Base-by-base conservation (phyloP, 1,140 invertebrate species). In the Heliconius hermathena region DNA sequence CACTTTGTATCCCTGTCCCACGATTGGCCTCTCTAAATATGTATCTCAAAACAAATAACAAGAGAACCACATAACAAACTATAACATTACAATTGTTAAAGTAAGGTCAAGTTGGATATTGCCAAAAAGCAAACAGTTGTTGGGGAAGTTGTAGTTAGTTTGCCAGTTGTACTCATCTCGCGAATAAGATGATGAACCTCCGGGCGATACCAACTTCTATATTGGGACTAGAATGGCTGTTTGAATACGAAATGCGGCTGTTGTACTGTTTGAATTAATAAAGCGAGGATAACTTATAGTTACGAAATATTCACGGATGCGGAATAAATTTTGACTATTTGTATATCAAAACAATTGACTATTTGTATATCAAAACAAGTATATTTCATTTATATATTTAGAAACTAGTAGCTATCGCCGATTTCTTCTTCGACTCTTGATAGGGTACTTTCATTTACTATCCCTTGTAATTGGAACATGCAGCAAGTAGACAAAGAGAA, bases 121-220 rank as follows among this genome's bases (percentile, higher is more conserved):
- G 87, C 71, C 79, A 84, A 73, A 80, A 81, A 78, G 81, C 84
- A 87, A 87, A 90, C 84, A 88, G 86, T 83, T 84, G 83, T 82
- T 87, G 77, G 78, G 66, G 76, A 90, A 92, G 82, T 91, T 91
- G 66, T 74, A 77, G 78, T 76, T 77, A 88, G 82, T 87, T 88
- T 83, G 82, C 80, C 83, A 88, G 88, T 88, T 88, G 80, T 77
- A 73, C 85, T 78, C 83, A 87, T 84, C 83, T 85, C 79, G 85
- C 84, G 81, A 82, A 79, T 81, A 66, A 78, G 77, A 84, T 83
- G 82, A 85, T 80, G 76, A 87, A 79, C 81, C 85, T 78, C 49
- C 76, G 74, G 75, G 84, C 80, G 78, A 79, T 78, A 84, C 76
- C 76, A 80, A 83, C 78, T 84, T 84, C 71, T 57, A 81, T 80